Evolutionary conservation across 2,888 invertebrate genomes (phyloP), one percentile per base, ranked within the genome.

Genomic region (Eledona agricola): DNA sequence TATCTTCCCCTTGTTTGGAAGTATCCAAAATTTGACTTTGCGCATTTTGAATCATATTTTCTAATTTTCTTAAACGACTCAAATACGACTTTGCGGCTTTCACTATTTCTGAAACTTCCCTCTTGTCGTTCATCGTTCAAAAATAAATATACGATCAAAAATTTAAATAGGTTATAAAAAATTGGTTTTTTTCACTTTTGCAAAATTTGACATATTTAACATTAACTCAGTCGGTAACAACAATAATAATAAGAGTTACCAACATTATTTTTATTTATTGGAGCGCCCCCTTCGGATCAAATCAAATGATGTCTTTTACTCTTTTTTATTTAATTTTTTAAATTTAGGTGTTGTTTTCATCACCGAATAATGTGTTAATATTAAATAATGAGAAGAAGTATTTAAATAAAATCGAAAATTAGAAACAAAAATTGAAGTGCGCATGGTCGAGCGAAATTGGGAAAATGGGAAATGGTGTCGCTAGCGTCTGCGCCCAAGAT

Each of bases 41-140:
- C 7, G 72, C 73, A 43, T 38, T 60, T 38, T 63, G 57, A 12
- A 74, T 55, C 50, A 71, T 70, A 3, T 52, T 59, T 42, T 71
- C 62, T 16, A 74, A 54, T 23, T 47, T 60, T 23, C 62, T 60
- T 40, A 75, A 58, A 13, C 65, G 62, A 2, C 51, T 53, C 34
- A 72, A 53, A 59, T 75, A 74, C 11, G 59, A 51, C 34, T 66
- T 61, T 7, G 73, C 75, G 7, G 68, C 70, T 42, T 60, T 60
- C 53, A 74, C 35, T 26, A 70, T 72, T 20, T 70, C 72, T 15
- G 52, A 35, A 46, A 73, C 57, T 59, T 73, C 72, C 7, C 60
- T 55, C 10, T 55, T 51, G 47, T 72, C 70, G 7, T n/a, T 22
- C 51, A 51, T 51, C 16, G 11, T 35, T 29, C n/a, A n/a, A n/a